Evolutionary conservation across 2,797 vertebrate species (phyloP), one percentile per base, ranked within the genome.

Genomic region (Eulemur rubriventer): DNA sequence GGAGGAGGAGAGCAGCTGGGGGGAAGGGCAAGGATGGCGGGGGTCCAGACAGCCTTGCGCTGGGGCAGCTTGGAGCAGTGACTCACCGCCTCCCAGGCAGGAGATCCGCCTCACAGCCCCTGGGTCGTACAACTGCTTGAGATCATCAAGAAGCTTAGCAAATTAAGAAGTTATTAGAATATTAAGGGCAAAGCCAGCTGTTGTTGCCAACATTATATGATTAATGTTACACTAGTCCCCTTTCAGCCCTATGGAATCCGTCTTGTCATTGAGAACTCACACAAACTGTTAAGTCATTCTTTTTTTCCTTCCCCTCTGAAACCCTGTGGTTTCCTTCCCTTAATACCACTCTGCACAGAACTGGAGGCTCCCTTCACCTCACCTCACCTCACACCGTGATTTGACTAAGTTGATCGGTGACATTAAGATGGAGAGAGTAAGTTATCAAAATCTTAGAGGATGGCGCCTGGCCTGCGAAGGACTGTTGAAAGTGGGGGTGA

Each of bases 71-170:
- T 52, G 20, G 38, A 16, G 79, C 17, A 14, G 2, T 1, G 85
- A 96, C 90, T 96, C 97, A 96, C 7, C 0, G 76, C 92, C 41
- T 63, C 94, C 90, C 67, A 3, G 6, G 59, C 43, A 35, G 52
- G 87, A 88, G 86, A 79, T n/a, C 67, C 63, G 55, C 73, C 84
- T 65, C 57, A 52, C n/a, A 17, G 76, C 76, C 96, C 88, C 96
- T 67, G 96, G 89, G 81, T n/a, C 76, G 52, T 92, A 96, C 83
- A 87, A 72, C 87, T 83, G 69, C 93, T 97, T 95, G 87, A 81
- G 96, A 96, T 95, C 95, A 97, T 87, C 91, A 97, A 97, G 95
- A 96, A 91, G 10, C 59, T 95, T 96, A 96, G 75, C 52, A 76
- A 91, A 89, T 80, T 59, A 95, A 83, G 72, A 70, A 80, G 41